Base-by-base conservation (phyloP, 2,888 invertebrate species). In the Dynastes grantii region DNA sequence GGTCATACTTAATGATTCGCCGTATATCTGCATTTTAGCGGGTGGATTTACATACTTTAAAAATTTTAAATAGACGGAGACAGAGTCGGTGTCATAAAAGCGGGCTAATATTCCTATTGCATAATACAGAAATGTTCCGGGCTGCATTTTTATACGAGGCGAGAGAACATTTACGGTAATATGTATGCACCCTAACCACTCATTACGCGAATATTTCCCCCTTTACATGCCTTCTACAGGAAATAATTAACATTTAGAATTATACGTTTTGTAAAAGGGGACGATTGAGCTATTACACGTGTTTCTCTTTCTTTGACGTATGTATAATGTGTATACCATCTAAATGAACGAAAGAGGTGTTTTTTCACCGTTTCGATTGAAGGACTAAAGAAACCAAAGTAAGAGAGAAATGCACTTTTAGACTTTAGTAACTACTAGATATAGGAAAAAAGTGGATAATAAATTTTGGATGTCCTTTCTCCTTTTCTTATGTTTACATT, bases 221-320 rank as follows among this genome's bases (percentile, higher is more conserved):
- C 55, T 68, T 22, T 49, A 49, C 16, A 49, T 27, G 16, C 68
- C 32, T 51, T 29, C 29, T 11, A 13, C n/a, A 37, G 68, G 68
- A 68, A 68, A 51, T 68, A 51, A 68, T 68, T 68, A 68, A 68
- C 68, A 68, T 68, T 68, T 51, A 51, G 51, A 68, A 68, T 68
- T 68, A 68, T 27, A 68, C 51, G 51, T 51, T 51, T 29, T 68
- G 29, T 49, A 68, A 27, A 37, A 27, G 45, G 5, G 13, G 40
- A 27, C 27, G 51, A 68, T 51, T 68, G 68, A 68, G 68, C n/a
- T 68, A 68, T 49, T 68, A 49, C 29, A 11, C 29, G 9, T 29
- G 9, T 68, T 51, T 63, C 27, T 11, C 13, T 32, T 29, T 63
- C 27, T 27, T 58, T 58, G 22, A 22, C 55, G 22, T 58, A 22